Conservation (phyloP, 2,888 invertebrate species). For the Panopea generosa region DNA sequence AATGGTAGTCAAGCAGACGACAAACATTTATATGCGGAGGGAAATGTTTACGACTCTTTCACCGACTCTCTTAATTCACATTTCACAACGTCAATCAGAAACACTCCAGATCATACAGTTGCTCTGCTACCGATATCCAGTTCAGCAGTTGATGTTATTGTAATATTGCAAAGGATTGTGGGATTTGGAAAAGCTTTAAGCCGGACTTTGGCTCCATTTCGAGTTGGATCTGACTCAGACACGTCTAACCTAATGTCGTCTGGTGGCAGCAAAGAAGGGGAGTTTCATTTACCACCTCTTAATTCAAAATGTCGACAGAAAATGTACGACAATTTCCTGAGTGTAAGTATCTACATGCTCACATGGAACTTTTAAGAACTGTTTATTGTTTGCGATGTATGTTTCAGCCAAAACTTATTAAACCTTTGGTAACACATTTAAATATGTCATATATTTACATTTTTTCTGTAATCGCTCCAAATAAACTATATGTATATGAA, state of each 20-base stretch:
- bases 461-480: too few species aligned
- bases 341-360: slow-evolving; percentile 57
- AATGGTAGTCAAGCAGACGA: background rate
- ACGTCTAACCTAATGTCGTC: slow-evolving; percentile 9
- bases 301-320: slow-evolving; percentile 30
- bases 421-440: too few species aligned
- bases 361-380: slow-evolving; percentile 4
- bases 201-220: slow-evolving; percentile 61
- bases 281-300: background rate
- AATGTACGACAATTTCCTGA: slow-evolving; percentile 62
- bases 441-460: too few species aligned
- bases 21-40: background rate
- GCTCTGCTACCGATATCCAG: slow-evolving; percentile 72
- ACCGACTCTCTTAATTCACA: slow-evolving; percentile 47
- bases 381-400: too few species aligned
- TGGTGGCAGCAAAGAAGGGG: background rate
- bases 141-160: slow-evolving; percentile 73
- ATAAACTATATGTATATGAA: too few species aligned
- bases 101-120: slow-evolving; percentile 3
- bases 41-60: slow-evolving; percentile 14
- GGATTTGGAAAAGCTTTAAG: slow-evolving; percentile 68
- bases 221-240: slow-evolving; percentile 39
- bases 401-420: too few species aligned
- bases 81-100: slow-evolving; percentile 43
- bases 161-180: slow-evolving; percentile 74